phyloP scores from a whole-genome alignment of 1,140 invertebrate genomes.

The Trichomalopsis sarcophagae region DNA sequence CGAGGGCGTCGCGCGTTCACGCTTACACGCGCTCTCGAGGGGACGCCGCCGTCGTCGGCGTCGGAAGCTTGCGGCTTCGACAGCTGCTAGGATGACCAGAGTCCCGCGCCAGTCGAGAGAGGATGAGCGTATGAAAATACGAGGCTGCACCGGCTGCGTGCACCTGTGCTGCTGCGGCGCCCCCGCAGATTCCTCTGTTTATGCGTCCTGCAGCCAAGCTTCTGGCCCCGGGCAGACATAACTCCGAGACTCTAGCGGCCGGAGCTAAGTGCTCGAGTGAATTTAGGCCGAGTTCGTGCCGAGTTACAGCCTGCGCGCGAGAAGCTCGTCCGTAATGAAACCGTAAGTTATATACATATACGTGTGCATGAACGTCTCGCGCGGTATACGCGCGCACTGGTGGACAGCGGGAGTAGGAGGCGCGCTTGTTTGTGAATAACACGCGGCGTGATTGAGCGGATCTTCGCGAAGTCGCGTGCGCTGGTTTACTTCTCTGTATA shows the following conservation, averaged over 20 bases:
- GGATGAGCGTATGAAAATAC: neutral
- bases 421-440: neutral
- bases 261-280: neutral
- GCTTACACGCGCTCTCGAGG: conserved; percentile 2
- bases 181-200: neutral
- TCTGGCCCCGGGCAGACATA: no score
- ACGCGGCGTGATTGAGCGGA: neutral
- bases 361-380: neutral
- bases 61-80: conserved; percentile 16
- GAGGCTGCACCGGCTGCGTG: neutral
- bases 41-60: neutral
- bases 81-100: neutral
- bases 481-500: neutral
- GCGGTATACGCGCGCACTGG: neutral
- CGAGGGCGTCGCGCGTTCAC: neutral
- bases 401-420: neutral
- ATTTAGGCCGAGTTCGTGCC: neutral
- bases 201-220: neutral
- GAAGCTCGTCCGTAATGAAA: no score
- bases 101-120: neutral
- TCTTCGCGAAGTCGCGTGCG: neutral
- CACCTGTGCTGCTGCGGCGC: neutral
- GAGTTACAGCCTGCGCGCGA: no score
- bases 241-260: no score
- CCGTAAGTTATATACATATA: no score